These are phyloP conservation scores for Platysternon megacephalum DNA, from an alignment of 2,113 vertebrate genomes.

Conservation along the genomic window DNA sequence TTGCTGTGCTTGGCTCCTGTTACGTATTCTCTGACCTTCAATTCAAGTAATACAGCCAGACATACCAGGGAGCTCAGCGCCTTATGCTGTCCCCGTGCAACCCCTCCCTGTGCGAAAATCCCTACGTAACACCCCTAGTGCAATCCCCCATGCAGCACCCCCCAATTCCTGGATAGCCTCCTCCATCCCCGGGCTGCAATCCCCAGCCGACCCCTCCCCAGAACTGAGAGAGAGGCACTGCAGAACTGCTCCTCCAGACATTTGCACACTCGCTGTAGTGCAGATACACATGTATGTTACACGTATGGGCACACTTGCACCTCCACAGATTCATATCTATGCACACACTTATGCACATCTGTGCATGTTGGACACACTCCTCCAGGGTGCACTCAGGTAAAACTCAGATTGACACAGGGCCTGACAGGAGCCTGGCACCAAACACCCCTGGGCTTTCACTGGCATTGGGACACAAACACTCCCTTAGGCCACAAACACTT, in stretches of 20 bases:
- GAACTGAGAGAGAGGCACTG: not conserved
- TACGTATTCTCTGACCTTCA: constrained; percentile 16
- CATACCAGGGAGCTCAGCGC: accelerated
- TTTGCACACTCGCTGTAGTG: not conserved
- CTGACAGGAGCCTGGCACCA: not conserved
- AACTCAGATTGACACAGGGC: not conserved
- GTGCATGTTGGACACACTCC: not conserved
- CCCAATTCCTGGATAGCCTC: not conserved
- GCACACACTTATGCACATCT: not conserved
- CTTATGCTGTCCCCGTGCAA: accelerated
- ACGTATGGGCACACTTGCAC: not conserved
- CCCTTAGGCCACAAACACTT: not conserved
- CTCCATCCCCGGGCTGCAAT: accelerated
- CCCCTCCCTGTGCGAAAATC: too few species aligned
- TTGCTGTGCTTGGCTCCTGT: not conserved
- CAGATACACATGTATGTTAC: not conserved
- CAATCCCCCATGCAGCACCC: not conserved
- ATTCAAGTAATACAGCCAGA: not conserved
- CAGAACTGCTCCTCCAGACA: accelerated
- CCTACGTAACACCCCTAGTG: not conserved
- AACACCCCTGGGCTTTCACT: not conserved
- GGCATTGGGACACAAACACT: accelerated
- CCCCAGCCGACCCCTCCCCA: accelerated
- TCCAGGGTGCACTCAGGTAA: not conserved
- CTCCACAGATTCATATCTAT: not conserved